Percentiles rank a stretch among this genome's conserved stretches.
These are phyloP conservation scores for Aphodius granarius DNA, from an alignment of 2,888 invertebrate species.

Conservation along the genomic window DNA sequence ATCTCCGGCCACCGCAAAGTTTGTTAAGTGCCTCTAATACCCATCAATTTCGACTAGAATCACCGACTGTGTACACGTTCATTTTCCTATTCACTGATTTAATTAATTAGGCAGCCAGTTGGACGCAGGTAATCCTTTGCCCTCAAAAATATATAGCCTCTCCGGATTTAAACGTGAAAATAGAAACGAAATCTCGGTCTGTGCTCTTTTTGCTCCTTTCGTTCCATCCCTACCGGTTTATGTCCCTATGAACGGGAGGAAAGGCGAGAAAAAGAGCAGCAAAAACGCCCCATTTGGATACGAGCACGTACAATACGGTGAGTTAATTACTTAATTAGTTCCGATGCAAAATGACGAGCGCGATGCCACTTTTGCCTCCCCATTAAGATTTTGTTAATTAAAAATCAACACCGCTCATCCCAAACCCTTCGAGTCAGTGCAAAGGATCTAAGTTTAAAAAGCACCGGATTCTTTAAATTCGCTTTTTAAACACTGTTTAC, in stretches of 20 bases:
- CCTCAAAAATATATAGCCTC: neutral
- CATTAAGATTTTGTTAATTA: slow-evolving; percentile 49
- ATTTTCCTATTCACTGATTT: slow-evolving; percentile 26
- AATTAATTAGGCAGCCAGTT: slow-evolving; percentile 22
- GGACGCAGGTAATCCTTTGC: neutral
- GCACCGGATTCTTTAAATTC: neutral
- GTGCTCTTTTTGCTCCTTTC: neutral
- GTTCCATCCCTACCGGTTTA: neutral
- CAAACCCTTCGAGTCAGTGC: neutral
- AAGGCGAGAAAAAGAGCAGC: neutral
- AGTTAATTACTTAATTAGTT: slow-evolving; percentile 51
- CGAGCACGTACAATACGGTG: slow-evolving; percentile 35
- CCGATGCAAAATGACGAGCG: slow-evolving; percentile 47
- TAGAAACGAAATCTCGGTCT: neutral
- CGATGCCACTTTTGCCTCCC: slow-evolving; percentile 39
- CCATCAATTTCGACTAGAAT: slow-evolving; percentile 12
- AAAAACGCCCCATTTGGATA: neutral
- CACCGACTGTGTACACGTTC: slow-evolving; percentile 15
- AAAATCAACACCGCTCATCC: slow-evolving; percentile 45
- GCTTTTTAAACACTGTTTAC: neutral
- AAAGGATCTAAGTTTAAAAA: slow-evolving; percentile 11
- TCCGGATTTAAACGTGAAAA: neutral
- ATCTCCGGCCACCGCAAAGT: slow-evolving; percentile 2
- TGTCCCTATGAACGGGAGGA: neutral
- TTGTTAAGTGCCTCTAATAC: slow-evolving; percentile 8